A percentile compares a stretch with the other conserved stretches of the same genome.
Conservation (phyloP, 1,140 invertebrate species). For the Lamellibrachia luymesi region DNA sequence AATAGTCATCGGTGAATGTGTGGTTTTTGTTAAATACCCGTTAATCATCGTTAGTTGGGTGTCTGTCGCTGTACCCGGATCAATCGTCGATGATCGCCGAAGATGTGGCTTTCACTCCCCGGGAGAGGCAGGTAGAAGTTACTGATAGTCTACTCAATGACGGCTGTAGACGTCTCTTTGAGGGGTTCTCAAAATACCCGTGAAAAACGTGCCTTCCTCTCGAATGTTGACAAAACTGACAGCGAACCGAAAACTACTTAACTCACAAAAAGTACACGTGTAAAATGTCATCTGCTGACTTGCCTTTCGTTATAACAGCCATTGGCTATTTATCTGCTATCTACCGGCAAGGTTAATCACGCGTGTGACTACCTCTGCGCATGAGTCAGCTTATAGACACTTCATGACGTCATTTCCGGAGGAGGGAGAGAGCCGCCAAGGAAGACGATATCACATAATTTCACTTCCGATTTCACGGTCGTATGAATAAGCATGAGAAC, state of each 20-base stretch:
- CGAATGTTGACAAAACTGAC: not conserved
- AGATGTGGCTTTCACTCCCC: not conserved
- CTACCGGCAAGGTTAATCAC: not conserved
- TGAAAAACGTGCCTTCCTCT: not conserved
- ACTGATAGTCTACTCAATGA: not conserved
- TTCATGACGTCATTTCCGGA: not conserved
- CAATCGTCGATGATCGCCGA: not conserved
- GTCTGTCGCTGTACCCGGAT: not conserved
- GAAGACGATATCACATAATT: not conserved
- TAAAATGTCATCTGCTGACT: not conserved
- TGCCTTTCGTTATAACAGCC: not conserved
- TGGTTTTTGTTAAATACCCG: not conserved
- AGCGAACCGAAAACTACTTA: not conserved
- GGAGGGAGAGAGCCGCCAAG: too few relatives aligned
- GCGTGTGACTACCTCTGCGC: not conserved
- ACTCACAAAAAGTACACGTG: not conserved
- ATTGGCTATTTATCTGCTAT: not conserved
- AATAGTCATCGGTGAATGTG: not conserved
- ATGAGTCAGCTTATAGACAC: not conserved
- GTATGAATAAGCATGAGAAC: not conserved
- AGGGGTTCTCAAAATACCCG: not conserved
- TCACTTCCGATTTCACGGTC: not conserved
- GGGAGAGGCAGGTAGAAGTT: not conserved
- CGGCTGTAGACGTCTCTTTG: not conserved
- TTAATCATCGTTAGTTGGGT: slow-evolving; percentile 1